Evolutionary conservation across 2,113 vertebrate species (phyloP), one percentile per base, ranked within the genome.

Genomic region (Actenoides hombroni): DNA sequence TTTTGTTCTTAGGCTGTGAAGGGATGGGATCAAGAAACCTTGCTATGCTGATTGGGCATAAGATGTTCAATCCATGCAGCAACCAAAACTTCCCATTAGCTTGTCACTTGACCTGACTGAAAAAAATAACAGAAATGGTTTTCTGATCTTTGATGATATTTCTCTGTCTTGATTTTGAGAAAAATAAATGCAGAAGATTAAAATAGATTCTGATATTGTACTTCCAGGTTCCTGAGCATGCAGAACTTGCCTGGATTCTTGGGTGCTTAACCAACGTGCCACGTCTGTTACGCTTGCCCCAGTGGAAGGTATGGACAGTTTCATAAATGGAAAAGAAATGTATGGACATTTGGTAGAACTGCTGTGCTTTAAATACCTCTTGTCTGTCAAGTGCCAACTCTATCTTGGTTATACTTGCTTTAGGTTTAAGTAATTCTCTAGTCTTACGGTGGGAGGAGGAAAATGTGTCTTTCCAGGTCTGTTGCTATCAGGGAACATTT

Each of bases 201-300:
- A 53, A 83, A 70, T 61, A 25, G 29, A 70, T 95, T 63, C 9
- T 95, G 44, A 57, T 78, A 2, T 94, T 20, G 28, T 80, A 10
- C 19, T 95, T 97, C 33, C 95, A 99, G 99, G 98, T 99, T 53
- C 94, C 98, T 11, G 99, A 99, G 68, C 99, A 99, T 29, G 95
- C 98, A 6, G 98, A 99, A 56, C 98, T 99, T 64, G 98, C 98
- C 81, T 99, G 99, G 99, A 98, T 99, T 97, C 97, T 99, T 70
- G 98, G 99, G 74, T 99, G 99, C 90, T 92, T 99, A 88, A 99
- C 99, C 94, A 99, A 98, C 16, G 97, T 99, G 96, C 98, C 99
- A 23, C 98, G 98, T 44, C 96, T 99, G 35, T 97, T 98, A 18
- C 99, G 99, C 90, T 98, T 99, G 84, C 99, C 99, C 7, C 99